A percentile compares a stretch with the other conserved stretches of the same genome.
Conservation (phyloP, 37 sponge, comb jelly and placozoan species). For the Spongilla lacustris region DNA sequence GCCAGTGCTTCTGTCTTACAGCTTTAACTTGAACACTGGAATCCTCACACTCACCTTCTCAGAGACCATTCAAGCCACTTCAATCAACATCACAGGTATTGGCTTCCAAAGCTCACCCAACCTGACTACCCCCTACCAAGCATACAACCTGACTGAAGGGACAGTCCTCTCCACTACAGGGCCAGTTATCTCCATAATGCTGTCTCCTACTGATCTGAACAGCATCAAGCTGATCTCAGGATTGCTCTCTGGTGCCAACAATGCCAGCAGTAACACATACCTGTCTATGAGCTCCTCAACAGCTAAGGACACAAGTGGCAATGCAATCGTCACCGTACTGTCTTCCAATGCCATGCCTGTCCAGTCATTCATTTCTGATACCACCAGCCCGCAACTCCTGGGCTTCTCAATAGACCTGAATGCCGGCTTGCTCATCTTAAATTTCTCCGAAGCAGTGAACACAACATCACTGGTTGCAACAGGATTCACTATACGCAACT, state of each 20-base stretch:
- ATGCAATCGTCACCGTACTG: conserved; percentile 41
- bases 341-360: conserved; percentile 32
- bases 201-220: conserved; percentile 73
- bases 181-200: conserved; percentile 51
- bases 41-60: conserved; percentile 62
- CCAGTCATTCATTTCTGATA: conserved; percentile 56
- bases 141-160: conserved; percentile 76
- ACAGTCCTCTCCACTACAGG: conserved; percentile 37
- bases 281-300: conserved; percentile 51
- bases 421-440: conserved; percentile 61
- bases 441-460: conserved; percentile 83
- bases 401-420: conserved; percentile 77
- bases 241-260: conserved; percentile 54
- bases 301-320: conserved; percentile 72
- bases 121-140: conserved; percentile 1
- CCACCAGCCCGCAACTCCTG: conserved; percentile 56
- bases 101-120: conserved; percentile 40
- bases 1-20: conserved; percentile 41
- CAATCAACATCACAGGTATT: conserved; percentile 56
- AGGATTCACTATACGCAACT: conserved; percentile 47
- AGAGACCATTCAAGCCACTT: conserved; percentile 67
- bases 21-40: conserved; percentile 73
- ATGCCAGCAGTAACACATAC: conserved; percentile 56
- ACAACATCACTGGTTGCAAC: conserved; percentile 49
- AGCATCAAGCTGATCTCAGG: conserved; percentile 53